Percentiles rank a stretch among this genome's conserved stretches.
phyloP scores from a whole-genome alignment of 2,113 vertebrate genomes.

The Scortum barcoo region DNA sequence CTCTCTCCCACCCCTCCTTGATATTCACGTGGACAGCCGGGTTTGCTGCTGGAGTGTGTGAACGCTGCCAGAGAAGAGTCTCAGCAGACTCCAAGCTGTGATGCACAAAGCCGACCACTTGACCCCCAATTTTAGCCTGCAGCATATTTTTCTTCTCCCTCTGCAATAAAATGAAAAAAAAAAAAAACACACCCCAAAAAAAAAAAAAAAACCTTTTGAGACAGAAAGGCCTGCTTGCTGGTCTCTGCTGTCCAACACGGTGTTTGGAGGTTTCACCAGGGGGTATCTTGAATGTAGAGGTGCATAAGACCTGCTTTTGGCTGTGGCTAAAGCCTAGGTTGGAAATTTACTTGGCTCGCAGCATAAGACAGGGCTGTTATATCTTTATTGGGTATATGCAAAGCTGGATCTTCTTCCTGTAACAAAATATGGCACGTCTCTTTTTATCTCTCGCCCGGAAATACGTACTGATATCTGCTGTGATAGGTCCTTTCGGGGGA shows the following conservation, averaged over 20 bases:
- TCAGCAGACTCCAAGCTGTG: slow-evolving; percentile 48
- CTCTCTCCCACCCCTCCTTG: slow-evolving; percentile 31
- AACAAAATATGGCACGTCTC: background rate
- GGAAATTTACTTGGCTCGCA: background rate
- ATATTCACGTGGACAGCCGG: slow-evolving; percentile 40
- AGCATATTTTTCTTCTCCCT: slow-evolving; percentile 29
- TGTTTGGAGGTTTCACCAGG: slow-evolving; percentile 17
- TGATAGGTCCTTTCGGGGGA: background rate
- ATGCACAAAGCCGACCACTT: slow-evolving; percentile 57
- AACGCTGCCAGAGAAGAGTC: slow-evolving; percentile 40
- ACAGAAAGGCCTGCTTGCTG: background rate
- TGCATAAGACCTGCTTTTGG: slow-evolving; percentile 18
- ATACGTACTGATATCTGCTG: background rate
- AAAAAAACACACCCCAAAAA: background rate
- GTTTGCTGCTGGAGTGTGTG: slow-evolving; percentile 34
- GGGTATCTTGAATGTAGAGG: background rate
- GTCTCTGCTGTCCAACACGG: slow-evolving; percentile 11
- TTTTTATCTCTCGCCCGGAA: background rate
- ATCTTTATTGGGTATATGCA: background rate
- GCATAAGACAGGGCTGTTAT: background rate
- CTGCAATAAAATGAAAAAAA: background rate
- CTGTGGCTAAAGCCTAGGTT: background rate
- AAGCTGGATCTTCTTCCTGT: background rate
- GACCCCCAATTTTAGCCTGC: slow-evolving; percentile 48
- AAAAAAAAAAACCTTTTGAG: background rate